Evolutionary conservation across 2,797 vertebrate species (phyloP), one percentile per base, ranked within the genome.

Genomic region (Gambusia yucatana): DNA sequence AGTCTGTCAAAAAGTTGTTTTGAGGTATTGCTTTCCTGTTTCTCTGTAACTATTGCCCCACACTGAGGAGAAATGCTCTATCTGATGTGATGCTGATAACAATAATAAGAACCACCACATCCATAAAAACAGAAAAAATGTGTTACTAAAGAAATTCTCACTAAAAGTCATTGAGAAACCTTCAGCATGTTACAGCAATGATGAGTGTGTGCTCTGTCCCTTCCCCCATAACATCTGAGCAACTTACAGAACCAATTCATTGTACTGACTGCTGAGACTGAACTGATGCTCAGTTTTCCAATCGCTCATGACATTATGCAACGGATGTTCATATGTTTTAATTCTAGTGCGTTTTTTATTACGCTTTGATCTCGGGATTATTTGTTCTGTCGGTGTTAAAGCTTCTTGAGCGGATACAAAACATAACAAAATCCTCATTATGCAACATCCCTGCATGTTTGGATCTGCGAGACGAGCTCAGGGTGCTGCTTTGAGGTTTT

Each of bases 331-430:
- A 86, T 46, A 77, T 79, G 73, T 77, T 77, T 77, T 43, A 44
- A 70, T 43, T 43, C 41, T n/a, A 2, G 4, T 10, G 2, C 14
- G 74, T 65, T 57, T 43, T 74, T 59, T 46, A 44, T 67, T 75
- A 28, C 20, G n/a, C 71, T 91, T 83, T 86, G 75, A 86, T 80
- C 70, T 75, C 72, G 81, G 86, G 92, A 94, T 94, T 93, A 93
- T 90, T 83, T 86, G 81, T 90, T 72, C 17, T 75, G 86, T 89
- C 79, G 50, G 78, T 76, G 72, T 65, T 76, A 84, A 83, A 77
- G 83, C 86, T 79, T 73, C 86, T 79, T 73, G 36, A 81, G 84
- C 79, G 80, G 77, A 91, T 79, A 76, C 75, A 52, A 86, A 91
- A 92, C 78, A 65, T 88, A 84, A 85, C 72, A 80, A 89, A 90